Conservation (phyloP, 1,140 invertebrate genomes). For the Ptiloglossa arizonensis region DNA sequence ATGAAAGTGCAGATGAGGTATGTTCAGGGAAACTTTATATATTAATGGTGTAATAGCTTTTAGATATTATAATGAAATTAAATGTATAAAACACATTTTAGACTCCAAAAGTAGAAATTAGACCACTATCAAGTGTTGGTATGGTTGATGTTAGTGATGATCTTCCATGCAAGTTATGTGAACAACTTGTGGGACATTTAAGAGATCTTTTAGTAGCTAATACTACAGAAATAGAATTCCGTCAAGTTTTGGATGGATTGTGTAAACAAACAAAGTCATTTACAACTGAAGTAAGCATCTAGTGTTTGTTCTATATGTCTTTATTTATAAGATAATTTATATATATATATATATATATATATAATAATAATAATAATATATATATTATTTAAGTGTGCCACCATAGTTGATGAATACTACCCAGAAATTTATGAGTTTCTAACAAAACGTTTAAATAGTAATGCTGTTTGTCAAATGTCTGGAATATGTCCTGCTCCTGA, state of each 20-base stretch:
- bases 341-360: too few species aligned
- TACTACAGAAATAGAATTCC: slow-evolving; percentile 92
- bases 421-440: slow-evolving; percentile 88
- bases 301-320: slow-evolving; percentile 13
- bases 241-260: slow-evolving; percentile 88
- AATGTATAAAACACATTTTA: slow-evolving; percentile 36
- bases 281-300: slow-evolving; percentile 74
- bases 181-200: slow-evolving; percentile 90
- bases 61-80: slow-evolving; percentile 20
- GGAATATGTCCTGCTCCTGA: slow-evolving; percentile 85
- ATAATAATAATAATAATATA: neutral
- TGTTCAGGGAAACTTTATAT: slow-evolving; percentile 10
- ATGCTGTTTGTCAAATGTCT: slow-evolving; percentile 86
- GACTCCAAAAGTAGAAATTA: slow-evolving; percentile 82
- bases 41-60: neutral
- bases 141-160: slow-evolving; percentile 84
- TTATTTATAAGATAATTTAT: slow-evolving; percentile 23
- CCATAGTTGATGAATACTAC: slow-evolving; percentile 90
- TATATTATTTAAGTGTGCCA: slow-evolving; percentile 78
- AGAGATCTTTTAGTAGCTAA: slow-evolving; percentile 91
- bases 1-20: slow-evolving; percentile 82
- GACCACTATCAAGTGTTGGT: slow-evolving; percentile 82
- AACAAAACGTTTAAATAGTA: slow-evolving; percentile 86
- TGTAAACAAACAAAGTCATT: slow-evolving; percentile 90
- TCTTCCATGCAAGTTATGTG: slow-evolving; percentile 91